Percentiles rank a stretch among this genome's conserved stretches.
phyloP scores from a whole-genome alignment of 2,797 vertebrate species.

The Hyperoplus immaculatus region DNA sequence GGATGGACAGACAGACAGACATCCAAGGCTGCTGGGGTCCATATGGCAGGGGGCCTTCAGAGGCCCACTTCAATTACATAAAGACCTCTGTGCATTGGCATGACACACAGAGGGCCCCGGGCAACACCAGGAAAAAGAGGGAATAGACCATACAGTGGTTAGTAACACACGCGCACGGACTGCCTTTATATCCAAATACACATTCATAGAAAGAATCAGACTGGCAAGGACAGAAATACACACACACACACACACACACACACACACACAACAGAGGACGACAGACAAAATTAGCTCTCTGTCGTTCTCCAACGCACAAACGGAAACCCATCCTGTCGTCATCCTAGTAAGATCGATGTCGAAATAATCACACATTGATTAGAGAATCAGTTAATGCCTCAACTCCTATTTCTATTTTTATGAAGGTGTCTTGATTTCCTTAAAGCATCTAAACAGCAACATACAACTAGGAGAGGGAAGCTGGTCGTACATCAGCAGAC shows the following conservation, averaged over 20 bases:
- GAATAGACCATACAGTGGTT: slow-evolving; percentile 74
- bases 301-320: slow-evolving; percentile 39
- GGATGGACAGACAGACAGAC: slow-evolving; percentile 74
- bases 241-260: slow-evolving; percentile 15
- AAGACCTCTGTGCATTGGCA: slow-evolving; percentile 80
- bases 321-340: slow-evolving; percentile 33
- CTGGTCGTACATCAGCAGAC: slow-evolving; percentile 14
- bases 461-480: slow-evolving; percentile 33
- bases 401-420: slow-evolving; percentile 35
- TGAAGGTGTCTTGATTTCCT: slow-evolving; percentile 50
- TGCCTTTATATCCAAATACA: slow-evolving; percentile 13
- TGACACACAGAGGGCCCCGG: slow-evolving; percentile 66
- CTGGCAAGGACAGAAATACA: slow-evolving; percentile 25
- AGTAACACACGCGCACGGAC: slow-evolving; percentile 29
- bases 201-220: slow-evolving; percentile 18
- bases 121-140: slow-evolving; percentile 68
- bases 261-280: not conserved
- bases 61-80: slow-evolving; percentile 83
- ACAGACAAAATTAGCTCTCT: slow-evolving; percentile 11
- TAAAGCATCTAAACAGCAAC: slow-evolving; percentile 33
- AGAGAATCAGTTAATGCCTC: slow-evolving; percentile 48
- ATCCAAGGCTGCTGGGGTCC: slow-evolving; percentile 74
- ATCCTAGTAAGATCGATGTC: slow-evolving; percentile 46
- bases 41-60: slow-evolving; percentile 80
- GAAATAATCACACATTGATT: slow-evolving; percentile 60